Percentiles rank a stretch among this genome's conserved stretches.
Evolutionary conservation across 2,113 vertebrate genomes (phyloP).

Genomic region (Eretmochelys imbricata): DNA sequence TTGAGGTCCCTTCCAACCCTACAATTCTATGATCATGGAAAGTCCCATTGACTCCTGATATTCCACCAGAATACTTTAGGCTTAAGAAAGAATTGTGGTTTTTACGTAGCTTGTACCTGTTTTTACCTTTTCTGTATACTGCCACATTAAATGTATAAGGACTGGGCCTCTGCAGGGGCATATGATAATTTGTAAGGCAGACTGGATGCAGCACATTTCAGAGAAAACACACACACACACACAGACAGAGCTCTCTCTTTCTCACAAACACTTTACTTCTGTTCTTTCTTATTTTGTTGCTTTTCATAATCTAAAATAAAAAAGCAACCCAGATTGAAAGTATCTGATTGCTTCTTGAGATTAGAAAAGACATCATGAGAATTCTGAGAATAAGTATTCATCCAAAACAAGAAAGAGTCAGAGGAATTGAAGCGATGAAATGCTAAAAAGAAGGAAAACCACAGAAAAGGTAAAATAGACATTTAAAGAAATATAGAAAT

Average conservation of each 20-base stretch:
- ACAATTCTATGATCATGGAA: background rate
- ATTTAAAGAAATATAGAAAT: background rate
- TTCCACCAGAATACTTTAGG: background rate
- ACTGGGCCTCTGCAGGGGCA: background rate
- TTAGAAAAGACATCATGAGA: background rate
- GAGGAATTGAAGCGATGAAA: background rate
- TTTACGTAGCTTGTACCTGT: background rate
- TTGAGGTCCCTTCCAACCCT: background rate
- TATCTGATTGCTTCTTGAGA: background rate
- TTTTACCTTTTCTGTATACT: background rate
- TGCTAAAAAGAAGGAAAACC: background rate
- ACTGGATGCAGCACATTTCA: background rate
- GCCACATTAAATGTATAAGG: background rate
- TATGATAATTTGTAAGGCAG: background rate
- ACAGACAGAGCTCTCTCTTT: background rate
- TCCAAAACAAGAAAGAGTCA: background rate
- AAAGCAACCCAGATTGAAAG: background rate
- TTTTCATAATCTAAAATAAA: background rate
- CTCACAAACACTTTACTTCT: background rate
- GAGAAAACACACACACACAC: background rate
- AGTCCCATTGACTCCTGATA: background rate
- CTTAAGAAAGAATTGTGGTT: background rate
- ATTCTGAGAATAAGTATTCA: background rate
- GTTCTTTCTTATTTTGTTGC: background rate
- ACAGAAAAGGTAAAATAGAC: background rate